Evolutionary conservation across 2,113 vertebrate species (phyloP), one percentile per base, ranked within the genome.

Genomic region (Reinhardtius hippoglossoides): DNA sequence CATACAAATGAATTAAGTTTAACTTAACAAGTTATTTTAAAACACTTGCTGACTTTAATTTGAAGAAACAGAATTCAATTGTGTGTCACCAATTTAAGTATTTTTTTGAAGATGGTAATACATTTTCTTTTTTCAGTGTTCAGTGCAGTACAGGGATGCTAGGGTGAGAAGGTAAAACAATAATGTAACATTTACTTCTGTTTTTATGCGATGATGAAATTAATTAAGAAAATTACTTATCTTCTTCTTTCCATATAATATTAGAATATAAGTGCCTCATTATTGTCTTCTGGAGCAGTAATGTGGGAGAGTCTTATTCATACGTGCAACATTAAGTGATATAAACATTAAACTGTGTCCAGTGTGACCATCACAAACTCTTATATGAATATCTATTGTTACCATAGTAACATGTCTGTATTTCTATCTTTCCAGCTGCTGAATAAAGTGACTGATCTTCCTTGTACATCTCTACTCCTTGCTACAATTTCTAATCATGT

Each of bases 351-450:
- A 24, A 24, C 3, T 24, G 23, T 24, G 3, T 16, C 16, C 10
- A 65, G 9, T 35, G 8, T 57, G n/a, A 46, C 8, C 5, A 12
- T 9, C 9, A 21, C 23, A 37, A 48, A 46, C 23, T 57, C 23
- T 40, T 52, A 8, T 15, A 46, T 62, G 18, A 35, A 14, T 60
- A 1, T 20, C 8, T 23, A 9, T 21, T 24, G n/a, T 74, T 27
- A 21, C 35, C 4, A 2, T 21, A 42, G 55, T 78, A 44, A 77
- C 44, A 1, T 35, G 2, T 80, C 4, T 79, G n/a, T 21, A 23
- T 86, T 80, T 81, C 52, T 86, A 37, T 88, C 65, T 81, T 69
- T 84, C 62, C 82, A 87, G 87, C 81, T 84, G 85, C 81, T 85
- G 71, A 81, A 62, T 69, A 78, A 77, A 83, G 70, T 60, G 60